Evolutionary conservation across 1,140 invertebrate species (phyloP).

Genomic region (Phymorhynchus buccinoides): DNA sequence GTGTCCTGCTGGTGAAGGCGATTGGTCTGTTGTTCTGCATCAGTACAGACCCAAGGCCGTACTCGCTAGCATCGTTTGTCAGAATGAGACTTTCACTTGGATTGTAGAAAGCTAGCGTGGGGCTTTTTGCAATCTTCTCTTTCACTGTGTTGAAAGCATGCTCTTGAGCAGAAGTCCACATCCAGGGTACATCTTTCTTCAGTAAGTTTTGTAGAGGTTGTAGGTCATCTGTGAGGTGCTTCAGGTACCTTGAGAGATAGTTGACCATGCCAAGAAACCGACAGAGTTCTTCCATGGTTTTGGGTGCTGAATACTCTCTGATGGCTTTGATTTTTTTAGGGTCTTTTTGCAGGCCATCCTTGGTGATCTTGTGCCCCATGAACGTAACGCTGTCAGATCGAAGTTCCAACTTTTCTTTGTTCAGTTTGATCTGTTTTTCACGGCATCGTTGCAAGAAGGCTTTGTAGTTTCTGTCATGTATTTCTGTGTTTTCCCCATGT

Average conservation of each 20-base stretch:
- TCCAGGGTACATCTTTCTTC: slow-evolving; percentile 32
- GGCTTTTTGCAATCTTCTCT: slow-evolving; percentile 49
- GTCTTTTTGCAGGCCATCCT: slow-evolving; percentile 67
- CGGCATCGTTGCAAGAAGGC: slow-evolving; percentile 63
- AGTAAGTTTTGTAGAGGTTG: slow-evolving; percentile 39
- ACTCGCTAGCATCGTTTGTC: slow-evolving; percentile 46
- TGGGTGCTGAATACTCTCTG: slow-evolving; percentile 41
- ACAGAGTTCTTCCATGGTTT: slow-evolving; percentile 41
- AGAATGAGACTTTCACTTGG: slow-evolving; percentile 21
- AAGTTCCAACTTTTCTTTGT: slow-evolving; percentile 61
- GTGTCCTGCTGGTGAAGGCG: slow-evolving; percentile 64
- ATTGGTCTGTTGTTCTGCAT: slow-evolving; percentile 72
- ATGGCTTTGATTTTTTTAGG: slow-evolving; percentile 67
- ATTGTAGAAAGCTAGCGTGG: slow-evolving; percentile 39
- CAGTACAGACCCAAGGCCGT: slow-evolving; percentile 70
- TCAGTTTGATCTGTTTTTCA: slow-evolving; percentile 67
- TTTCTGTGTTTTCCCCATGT: slow-evolving; percentile 49
- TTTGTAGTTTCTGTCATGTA: slow-evolving; percentile 45
- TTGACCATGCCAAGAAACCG: slow-evolving; percentile 52
- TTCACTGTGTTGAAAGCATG: slow-evolving; percentile 39
- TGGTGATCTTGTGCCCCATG: slow-evolving; percentile 58
- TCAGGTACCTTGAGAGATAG: slow-evolving; percentile 71
- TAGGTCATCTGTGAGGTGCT: slow-evolving; percentile 39
- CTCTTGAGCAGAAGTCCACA: slow-evolving; percentile 44
- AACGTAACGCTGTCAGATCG: slow-evolving; percentile 31